Evolutionary conservation across 2,888 invertebrate genomes (phyloP).

Genomic region (Heteropelma amictum): DNA sequence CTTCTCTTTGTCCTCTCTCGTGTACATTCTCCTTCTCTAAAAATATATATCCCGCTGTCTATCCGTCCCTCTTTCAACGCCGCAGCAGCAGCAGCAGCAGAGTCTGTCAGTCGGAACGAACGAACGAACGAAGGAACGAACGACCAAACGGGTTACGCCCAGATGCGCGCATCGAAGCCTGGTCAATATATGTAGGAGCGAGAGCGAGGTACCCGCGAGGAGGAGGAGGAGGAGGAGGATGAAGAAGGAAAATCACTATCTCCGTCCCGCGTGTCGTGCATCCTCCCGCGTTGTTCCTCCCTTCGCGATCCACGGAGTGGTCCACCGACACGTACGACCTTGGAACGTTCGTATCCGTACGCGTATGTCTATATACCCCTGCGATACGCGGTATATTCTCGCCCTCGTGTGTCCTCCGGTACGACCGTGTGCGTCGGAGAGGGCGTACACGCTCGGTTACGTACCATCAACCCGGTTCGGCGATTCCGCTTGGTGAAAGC

Average conservation of each 20-base stretch:
- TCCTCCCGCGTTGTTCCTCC: no score
- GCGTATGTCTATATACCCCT: no score
- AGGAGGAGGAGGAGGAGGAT: no score
- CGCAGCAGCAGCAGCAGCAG: no score
- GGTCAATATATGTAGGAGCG: constrained; percentile 72
- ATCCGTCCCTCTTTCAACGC: constrained; percentile 57
- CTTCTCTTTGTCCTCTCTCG: constrained; percentile 46
- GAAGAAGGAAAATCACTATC: constrained; percentile 44
- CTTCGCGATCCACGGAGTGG: constrained; percentile 30
- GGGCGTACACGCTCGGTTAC: constrained; percentile 30
- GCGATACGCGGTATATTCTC: no score
- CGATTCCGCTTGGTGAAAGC: constrained; percentile 24
- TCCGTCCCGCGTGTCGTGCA: constrained; percentile 38
- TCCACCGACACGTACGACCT: constrained; percentile 30
- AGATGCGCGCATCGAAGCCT: constrained; percentile 78
- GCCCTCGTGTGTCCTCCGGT: constrained; percentile 46
- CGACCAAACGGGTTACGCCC: constrained; percentile 77
- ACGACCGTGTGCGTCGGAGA: constrained; percentile 23
- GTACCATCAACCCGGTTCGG: neutral
- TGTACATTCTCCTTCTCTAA: constrained; percentile 47
- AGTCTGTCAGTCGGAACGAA: constrained; percentile 55
- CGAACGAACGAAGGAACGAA: constrained; percentile 62
- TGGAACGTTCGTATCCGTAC: constrained; percentile 49
- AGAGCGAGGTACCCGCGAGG: no score
- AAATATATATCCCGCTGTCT: constrained; percentile 46